A percentile compares a stretch with the other conserved stretches of the same genome.
Conservation (phyloP, 2,888 invertebrate genomes). For the Scaptomyza tumidula region DNA sequence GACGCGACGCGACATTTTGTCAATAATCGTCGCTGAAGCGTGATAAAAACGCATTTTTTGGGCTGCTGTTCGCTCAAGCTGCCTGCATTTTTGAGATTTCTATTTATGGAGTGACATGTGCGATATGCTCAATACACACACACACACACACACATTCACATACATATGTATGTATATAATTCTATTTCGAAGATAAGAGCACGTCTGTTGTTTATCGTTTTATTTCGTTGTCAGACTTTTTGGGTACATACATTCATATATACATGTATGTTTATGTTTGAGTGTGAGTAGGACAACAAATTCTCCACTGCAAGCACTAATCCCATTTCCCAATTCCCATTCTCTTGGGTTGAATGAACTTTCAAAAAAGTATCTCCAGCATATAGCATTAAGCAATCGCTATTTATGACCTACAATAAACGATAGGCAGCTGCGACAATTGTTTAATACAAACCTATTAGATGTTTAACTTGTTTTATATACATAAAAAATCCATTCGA, state of each 20-base stretch:
- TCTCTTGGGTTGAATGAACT: conserved; percentile 71
- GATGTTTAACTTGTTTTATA: conserved; percentile 53
- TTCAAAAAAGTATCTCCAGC: conserved; percentile 23
- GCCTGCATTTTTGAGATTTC: conserved; percentile 67
- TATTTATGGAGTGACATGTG: conserved; percentile 65
- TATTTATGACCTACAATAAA: conserved; percentile 67
- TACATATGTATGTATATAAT: conserved; percentile 16
- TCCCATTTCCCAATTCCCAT: conserved; percentile 29
- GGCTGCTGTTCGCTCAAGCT: conserved; percentile 16
- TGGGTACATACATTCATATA: conserved; percentile 8
- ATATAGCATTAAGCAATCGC: conserved; percentile 23
- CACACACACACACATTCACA: conserved; percentile 6
- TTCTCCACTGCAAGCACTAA: conserved; percentile 30
- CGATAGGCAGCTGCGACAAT: conserved; percentile 41
- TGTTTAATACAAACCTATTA: conserved; percentile 44
- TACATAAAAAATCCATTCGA: conserved; percentile 27
- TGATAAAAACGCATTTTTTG: conserved; percentile 57
- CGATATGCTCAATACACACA: conserved; percentile 42
- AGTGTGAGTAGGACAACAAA: conserved; percentile 27
- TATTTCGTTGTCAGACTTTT: conserved; percentile 22
- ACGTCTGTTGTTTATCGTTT: conserved; percentile 29
- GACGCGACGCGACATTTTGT: conserved; percentile 30
- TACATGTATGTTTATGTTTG: conserved; percentile 2
- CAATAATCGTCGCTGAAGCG: conserved; percentile 50
- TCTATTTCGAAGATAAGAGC: conserved; percentile 49